Percentiles rank a stretch among this genome's conserved stretches.
phyloP scores from a whole-genome alignment of 2,113 vertebrate species.

The Clarias gariepinus region DNA sequence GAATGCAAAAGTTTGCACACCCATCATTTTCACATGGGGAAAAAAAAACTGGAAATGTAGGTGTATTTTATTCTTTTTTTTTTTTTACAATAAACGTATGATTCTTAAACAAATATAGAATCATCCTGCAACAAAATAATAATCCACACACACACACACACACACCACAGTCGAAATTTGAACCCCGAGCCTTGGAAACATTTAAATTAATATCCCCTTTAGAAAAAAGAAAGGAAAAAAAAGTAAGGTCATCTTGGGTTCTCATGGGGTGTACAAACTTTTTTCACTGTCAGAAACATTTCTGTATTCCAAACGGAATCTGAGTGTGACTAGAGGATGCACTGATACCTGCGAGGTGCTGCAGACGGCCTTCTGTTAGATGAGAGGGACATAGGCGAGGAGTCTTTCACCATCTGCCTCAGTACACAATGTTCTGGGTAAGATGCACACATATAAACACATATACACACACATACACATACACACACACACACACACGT shows the following conservation, averaged over 20 bases:
- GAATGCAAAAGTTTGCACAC: neutral
- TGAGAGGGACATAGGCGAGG: conserved; percentile 71
- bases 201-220: no score
- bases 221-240: neutral
- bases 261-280: neutral
- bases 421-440: conserved; percentile 48
- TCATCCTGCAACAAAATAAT: neutral
- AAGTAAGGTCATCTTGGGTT: neutral
- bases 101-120: neutral
- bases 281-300: neutral
- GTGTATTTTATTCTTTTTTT: neutral
- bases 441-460: conserved; percentile 10
- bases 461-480: neutral
- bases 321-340: neutral
- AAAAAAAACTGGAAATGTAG: no score
- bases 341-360: conserved; percentile 82
- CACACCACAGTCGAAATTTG: no score
- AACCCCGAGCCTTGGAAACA: no score
- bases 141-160: no score
- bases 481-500: conserved; percentile 8
- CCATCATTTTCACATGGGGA: no score
- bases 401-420: conserved; percentile 50
- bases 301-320: neutral
- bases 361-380: conserved; percentile 79
- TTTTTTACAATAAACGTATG: neutral